phyloP scores from a whole-genome alignment of 2,113 vertebrate species.

The Cyanoderma ruficeps region DNA sequence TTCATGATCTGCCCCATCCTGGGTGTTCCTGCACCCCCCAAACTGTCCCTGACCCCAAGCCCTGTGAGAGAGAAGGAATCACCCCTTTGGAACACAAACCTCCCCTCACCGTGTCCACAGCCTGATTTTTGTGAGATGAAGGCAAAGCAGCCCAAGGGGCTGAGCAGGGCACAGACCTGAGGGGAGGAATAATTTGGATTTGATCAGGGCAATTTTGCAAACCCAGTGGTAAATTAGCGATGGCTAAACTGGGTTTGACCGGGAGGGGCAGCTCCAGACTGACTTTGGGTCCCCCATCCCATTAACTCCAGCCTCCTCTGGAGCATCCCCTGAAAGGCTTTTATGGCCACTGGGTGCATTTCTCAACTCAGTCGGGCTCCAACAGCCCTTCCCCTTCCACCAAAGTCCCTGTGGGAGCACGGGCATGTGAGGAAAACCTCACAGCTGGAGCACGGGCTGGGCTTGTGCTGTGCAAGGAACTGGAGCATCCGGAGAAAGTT shows the following conservation, averaged over 20 bases:
- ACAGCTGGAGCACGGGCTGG: accelerated
- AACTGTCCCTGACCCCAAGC: background rate
- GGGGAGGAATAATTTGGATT: background rate
- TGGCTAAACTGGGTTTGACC: background rate
- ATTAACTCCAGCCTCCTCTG: background rate
- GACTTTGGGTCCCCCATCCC: accelerated
- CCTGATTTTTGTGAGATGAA: background rate
- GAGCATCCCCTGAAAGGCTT: background rate
- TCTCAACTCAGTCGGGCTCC: accelerated
- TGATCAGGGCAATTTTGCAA: background rate
- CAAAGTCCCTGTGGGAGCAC: accelerated
- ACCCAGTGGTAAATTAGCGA: accelerated
- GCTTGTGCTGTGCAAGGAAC: background rate
- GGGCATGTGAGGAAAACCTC: accelerated
- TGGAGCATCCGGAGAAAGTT: background rate
- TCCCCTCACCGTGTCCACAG: accelerated
- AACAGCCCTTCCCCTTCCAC: background rate
- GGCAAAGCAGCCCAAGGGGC: background rate
- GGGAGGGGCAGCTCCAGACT: background rate
- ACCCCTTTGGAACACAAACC: background rate
- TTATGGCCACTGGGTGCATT: background rate
- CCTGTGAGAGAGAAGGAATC: background rate
- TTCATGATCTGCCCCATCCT: accelerated
- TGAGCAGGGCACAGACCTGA: background rate
- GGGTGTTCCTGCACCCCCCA: background rate